Evolutionary conservation across 2,797 vertebrate species (phyloP).

Genomic region (Discoglossus pictus): DNA sequence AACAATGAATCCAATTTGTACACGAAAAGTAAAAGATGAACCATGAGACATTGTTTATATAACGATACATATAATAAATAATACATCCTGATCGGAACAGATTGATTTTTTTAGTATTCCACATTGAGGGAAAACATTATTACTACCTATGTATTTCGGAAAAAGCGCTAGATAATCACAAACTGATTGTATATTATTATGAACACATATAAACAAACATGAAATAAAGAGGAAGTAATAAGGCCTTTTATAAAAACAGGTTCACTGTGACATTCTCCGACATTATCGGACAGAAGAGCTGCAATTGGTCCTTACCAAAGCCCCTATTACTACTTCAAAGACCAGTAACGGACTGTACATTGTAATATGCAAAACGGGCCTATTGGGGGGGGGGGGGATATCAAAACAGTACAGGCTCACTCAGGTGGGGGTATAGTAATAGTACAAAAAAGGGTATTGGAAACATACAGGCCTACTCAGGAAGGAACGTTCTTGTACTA

Average conservation of each 20-base stretch:
- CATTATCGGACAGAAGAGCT: constrained; percentile 54
- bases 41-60: constrained; percentile 60
- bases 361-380: background rate
- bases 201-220: constrained; percentile 68
- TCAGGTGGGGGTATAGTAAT: no score
- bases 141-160: constrained; percentile 36
- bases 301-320: constrained; percentile 66
- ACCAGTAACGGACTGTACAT: background rate
- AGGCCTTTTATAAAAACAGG: constrained; percentile 72
- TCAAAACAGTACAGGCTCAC: no score
- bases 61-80: constrained; percentile 70
- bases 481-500: no score
- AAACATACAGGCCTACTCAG: no score
- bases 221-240: constrained; percentile 72
- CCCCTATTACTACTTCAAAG: constrained; percentile 10
- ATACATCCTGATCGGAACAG: constrained; percentile 59
- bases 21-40: constrained; percentile 74
- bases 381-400: background rate
- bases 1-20: constrained; percentile 79
- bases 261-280: constrained; percentile 24
- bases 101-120: constrained; percentile 32
- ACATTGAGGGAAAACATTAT: background rate
- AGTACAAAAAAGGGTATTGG: no score
- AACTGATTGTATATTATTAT: constrained; percentile 53
- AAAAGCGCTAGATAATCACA: constrained; percentile 56